Evolutionary conservation across 2,797 vertebrate species (phyloP), one percentile per base, ranked within the genome.

Genomic region (Pipistrellus pipistrellus): DNA sequence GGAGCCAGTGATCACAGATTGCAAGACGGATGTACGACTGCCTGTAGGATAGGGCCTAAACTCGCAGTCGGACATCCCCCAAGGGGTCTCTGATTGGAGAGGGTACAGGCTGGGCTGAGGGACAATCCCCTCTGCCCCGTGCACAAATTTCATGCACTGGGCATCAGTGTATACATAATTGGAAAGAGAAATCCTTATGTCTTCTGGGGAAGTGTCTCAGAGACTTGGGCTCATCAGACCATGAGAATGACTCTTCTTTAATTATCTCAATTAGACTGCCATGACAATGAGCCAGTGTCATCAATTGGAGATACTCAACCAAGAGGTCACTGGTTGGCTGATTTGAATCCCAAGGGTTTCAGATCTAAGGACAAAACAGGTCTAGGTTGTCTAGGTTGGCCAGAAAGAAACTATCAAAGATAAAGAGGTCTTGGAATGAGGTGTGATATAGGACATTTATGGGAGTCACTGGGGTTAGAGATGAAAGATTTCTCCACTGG

Each of bases 211-310:
- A 59, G 25, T 66, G 7, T 86, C 23, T 72, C 11, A 38, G 64
- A 11, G 57, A 27, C 25, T 5, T 59, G 66, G 51, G 6, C 8
- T 87, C 8, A 53, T 44, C 3, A 27, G 38, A 48, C 10, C 2
- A 59, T 68, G 44, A 76, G 32, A 82, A 88, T 17, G 1, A 3
- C 8, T 76, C 6, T 13, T 82, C 2, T 59, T 20, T 53, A 73
- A 68, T 53, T 27, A 68, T 35, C 4, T 1, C 17, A 55, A 32
- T 9, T 35, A 0, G 6, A 0, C 35, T 0, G 2, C 17, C 1
- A 2, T 7, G 11, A 35, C 38, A 6, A 4, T 48, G 59, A 81
- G 1, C 30, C 11, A 14, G 38, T 23, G 13, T 57, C 48, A 23
- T 68, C 32, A 64, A 46, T 13, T 17, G 35, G 76, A 81, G 73